Percentiles rank a stretch among this genome's conserved stretches.
Conservation (phyloP, 1,140 invertebrate species). For the Spodoptera litura region DNA sequence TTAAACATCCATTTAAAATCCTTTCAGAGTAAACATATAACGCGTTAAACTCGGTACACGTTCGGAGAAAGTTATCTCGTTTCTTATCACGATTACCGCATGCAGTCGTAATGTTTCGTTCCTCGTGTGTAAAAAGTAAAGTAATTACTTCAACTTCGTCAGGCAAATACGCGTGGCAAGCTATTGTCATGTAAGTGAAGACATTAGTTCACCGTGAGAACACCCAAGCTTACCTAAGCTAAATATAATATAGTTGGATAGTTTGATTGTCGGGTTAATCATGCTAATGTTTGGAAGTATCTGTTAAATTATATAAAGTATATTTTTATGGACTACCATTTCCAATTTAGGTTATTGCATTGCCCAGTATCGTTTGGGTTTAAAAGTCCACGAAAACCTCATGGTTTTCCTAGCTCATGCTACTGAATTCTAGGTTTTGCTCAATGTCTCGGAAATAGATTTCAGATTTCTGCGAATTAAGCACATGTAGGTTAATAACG, state of each 20-base stretch:
- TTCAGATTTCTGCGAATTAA: not conserved
- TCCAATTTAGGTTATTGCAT: not conserved
- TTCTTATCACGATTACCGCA: slow-evolving; percentile 37
- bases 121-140: slow-evolving; percentile 10
- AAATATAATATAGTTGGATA: no score
- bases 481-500: not conserved
- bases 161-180: slow-evolving; percentile 29
- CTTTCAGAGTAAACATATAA: slow-evolving; percentile 19
- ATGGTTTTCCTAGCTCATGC: no score
- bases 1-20: slow-evolving; percentile 1
- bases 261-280: no score
- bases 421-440: not conserved
- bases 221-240: not conserved
- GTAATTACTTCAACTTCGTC: slow-evolving; percentile 16
- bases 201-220: slow-evolving; percentile 23
- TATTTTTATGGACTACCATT: no score
- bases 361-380: not conserved
- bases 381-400: not conserved
- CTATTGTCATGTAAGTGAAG: slow-evolving; percentile 15
- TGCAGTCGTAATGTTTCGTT: slow-evolving; percentile 24
- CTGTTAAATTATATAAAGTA: no score
- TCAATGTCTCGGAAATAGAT: not conserved
- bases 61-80: slow-evolving; percentile 32
- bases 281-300: no score
- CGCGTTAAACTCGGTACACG: slow-evolving; percentile 26